Evolutionary conservation across 2,888 invertebrate species (phyloP).

Genomic region (Autographa pulchrina): DNA sequence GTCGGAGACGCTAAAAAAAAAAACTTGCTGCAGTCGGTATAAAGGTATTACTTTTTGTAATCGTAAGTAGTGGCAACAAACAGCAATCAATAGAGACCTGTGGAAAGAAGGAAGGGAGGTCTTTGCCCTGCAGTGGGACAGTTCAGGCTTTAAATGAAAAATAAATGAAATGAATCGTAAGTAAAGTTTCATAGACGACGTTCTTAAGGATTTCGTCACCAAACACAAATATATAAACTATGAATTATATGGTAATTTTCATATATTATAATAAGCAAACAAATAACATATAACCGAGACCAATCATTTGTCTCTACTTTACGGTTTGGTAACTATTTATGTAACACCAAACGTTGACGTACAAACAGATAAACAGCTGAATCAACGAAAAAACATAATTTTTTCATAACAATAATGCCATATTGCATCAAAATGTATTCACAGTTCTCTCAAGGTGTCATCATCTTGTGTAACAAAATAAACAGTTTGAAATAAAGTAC

Average conservation of each 20-base stretch:
- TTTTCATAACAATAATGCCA: not conserved
- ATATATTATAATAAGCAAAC: not conserved
- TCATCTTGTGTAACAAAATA: conserved; percentile 17
- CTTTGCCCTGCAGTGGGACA: too few relatives aligned
- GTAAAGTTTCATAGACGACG: not conserved
- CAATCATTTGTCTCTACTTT: conserved; percentile 36
- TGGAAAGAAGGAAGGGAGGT: too few relatives aligned
- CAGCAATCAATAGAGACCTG: too few relatives aligned
- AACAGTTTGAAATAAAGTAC: not conserved
- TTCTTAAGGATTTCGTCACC: not conserved
- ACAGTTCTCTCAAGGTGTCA: not conserved
- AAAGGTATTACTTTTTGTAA: too few relatives aligned
- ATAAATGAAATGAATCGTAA: too few relatives aligned
- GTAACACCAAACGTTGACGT: conserved; percentile 13
- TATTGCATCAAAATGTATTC: conserved; percentile 14
- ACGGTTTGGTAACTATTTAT: conserved; percentile 10
- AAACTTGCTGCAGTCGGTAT: too few relatives aligned
- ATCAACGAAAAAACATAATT: conserved; percentile 1
- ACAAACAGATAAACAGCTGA: conserved; percentile 6
- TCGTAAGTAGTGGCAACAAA: too few relatives aligned
- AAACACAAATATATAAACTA: not conserved
- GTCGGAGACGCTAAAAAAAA: too few relatives aligned
- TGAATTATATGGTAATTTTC: not conserved
- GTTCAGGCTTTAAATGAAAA: too few relatives aligned
- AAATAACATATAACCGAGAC: conserved; percentile 28